Percentiles rank a stretch among this genome's conserved stretches.
These are phyloP conservation scores for Thamnaconus septentrionalis DNA, from an alignment of 2,113 vertebrate species.

Conservation along the genomic window DNA sequence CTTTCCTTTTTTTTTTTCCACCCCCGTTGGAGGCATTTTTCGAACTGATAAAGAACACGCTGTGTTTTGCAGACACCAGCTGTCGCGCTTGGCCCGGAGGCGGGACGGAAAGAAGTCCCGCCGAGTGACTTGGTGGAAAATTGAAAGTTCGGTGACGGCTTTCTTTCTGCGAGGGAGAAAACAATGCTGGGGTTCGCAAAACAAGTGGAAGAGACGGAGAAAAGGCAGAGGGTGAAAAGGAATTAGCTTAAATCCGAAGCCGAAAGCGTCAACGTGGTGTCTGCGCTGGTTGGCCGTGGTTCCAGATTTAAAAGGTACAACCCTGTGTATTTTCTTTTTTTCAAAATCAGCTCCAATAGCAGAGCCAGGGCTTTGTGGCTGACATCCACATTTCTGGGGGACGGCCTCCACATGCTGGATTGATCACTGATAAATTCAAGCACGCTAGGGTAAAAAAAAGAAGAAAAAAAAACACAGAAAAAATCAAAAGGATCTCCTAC, in stretches of 20 bases:
- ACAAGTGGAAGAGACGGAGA: background rate
- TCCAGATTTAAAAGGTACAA: slow-evolving; percentile 12
- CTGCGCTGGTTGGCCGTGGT: too few relatives aligned
- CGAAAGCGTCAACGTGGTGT: too few relatives aligned
- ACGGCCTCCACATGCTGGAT: background rate
- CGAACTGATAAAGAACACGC: slow-evolving; percentile 63
- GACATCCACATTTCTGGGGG: slow-evolving; percentile 13
- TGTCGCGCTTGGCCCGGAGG: slow-evolving; percentile 62
- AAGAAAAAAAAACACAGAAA: too few relatives aligned
- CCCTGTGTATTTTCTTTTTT: slow-evolving; percentile 28
- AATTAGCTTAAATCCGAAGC: too few relatives aligned
- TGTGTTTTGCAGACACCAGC: slow-evolving; percentile 54
- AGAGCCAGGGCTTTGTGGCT: slow-evolving; percentile 4
- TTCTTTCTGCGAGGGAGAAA: slow-evolving; percentile 29
- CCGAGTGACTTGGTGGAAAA: slow-evolving; percentile 64
- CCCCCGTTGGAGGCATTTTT: slow-evolving; percentile 49
- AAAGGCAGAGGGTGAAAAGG: background rate
- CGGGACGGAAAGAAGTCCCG: slow-evolving; percentile 50
- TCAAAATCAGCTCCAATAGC: slow-evolving; percentile 41
- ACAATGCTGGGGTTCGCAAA: slow-evolving; percentile 36
- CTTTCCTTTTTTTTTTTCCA: too few relatives aligned
- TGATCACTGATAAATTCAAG: background rate
- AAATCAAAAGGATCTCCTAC: slow-evolving; percentile 63
- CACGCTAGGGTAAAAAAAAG: background rate
- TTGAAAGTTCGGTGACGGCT: slow-evolving; percentile 41